phyloP scores from a whole-genome alignment of 2,113 vertebrate species.

The Brachyhypopomus gauderio region DNA sequence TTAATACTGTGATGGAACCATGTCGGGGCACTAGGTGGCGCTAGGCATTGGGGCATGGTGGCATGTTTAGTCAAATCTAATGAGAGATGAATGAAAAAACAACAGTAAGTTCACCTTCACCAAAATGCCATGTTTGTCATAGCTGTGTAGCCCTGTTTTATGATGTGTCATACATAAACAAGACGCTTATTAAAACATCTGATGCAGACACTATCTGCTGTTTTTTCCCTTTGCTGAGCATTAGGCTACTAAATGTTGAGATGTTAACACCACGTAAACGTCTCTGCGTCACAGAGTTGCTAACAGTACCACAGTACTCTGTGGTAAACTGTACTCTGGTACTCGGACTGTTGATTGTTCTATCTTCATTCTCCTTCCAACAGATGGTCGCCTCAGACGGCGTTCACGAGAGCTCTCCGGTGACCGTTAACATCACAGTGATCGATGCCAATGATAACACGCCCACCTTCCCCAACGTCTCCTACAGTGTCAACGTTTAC shows the following conservation, averaged over 20 bases:
- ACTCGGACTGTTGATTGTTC: constrained; percentile 6
- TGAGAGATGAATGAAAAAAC: no score
- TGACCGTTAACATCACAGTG: constrained; percentile 85
- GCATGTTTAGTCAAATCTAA: no score
- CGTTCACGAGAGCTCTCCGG: constrained; percentile 87
- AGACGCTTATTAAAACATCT: background rate
- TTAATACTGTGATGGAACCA: background rate
- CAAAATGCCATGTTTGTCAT: no score
- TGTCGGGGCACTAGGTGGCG: background rate
- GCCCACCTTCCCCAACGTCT: constrained; percentile 89
- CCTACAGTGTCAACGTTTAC: constrained; percentile 88
- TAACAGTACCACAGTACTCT: background rate
- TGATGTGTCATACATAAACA: no score
- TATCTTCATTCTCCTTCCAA: constrained; percentile 26
- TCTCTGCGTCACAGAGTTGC: background rate
- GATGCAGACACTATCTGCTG: background rate
- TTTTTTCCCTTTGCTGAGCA: background rate
- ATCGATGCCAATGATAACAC: constrained; percentile 97
- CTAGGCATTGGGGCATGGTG: no score
- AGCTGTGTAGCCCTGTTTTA: no score
- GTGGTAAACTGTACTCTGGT: background rate
- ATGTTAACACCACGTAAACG: background rate
- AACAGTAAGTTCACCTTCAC: no score
- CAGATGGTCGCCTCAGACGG: constrained; percentile 94
- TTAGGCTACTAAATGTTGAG: no score